Conservation (phyloP, 2,797 vertebrate genomes). For the Miichthys miiuy region DNA sequence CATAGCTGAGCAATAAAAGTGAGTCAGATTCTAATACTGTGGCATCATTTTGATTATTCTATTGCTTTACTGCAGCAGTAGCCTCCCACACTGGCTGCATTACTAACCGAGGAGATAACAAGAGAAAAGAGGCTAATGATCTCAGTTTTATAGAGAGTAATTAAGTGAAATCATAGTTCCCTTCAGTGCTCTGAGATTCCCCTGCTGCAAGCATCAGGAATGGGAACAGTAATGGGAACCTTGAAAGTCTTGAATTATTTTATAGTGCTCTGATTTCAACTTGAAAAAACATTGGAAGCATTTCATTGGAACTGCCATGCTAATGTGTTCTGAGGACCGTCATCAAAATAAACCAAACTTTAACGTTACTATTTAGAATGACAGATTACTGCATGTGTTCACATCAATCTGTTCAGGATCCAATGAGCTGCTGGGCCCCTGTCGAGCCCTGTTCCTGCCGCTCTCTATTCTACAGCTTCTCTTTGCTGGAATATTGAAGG, state of each 20-base stretch:
- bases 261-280: background rate
- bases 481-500: no score
- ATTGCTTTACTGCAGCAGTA: slow-evolving; percentile 3
- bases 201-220: background rate
- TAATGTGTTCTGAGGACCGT: no score
- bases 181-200: background rate
- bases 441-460: no score
- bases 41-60: no score
- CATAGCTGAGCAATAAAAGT: background rate
- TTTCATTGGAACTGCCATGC: background rate
- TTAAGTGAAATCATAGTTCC: background rate
- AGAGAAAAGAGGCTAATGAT: slow-evolving; percentile 8
- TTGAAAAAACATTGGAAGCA: background rate
- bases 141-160: background rate
- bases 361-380: background rate
- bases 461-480: no score
- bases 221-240: no score
- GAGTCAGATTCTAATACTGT: background rate
- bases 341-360: background rate
- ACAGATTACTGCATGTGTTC: background rate
- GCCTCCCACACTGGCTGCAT: background rate
- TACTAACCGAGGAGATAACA: background rate
- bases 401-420: background rate
- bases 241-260: background rate
- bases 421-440: background rate